phyloP scores from a whole-genome alignment of 2,888 invertebrate genomes.

The Cephalotes varians region DNA sequence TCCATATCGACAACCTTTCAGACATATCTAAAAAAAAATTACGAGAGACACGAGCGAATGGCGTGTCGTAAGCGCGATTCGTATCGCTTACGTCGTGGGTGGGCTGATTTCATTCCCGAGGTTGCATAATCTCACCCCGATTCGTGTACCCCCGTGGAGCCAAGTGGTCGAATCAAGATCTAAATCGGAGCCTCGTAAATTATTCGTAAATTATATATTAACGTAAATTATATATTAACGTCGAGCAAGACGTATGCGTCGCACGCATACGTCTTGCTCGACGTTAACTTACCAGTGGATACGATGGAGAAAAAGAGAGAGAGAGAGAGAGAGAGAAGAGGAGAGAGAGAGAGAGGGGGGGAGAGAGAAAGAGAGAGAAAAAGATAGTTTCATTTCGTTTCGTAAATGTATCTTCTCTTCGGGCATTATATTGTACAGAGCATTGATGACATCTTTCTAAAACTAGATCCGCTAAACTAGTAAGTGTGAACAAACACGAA shows the following conservation, averaged over 20 bases:
- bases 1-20: constrained; percentile 51
- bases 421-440: not conserved
- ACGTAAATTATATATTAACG: too few relatives aligned
- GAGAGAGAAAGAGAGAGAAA: too few relatives aligned
- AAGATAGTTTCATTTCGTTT: not conserved
- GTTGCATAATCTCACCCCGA: constrained; percentile 66
- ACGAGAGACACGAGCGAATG: constrained; percentile 72
- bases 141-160: constrained; percentile 57
- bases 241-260: too few relatives aligned
- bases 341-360: not conserved
- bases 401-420: constrained; percentile 4
- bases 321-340: not conserved
- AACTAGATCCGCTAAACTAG: not conserved
- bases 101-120: constrained; percentile 73
- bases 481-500: too few relatives aligned
- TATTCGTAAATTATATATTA: too few relatives aligned
- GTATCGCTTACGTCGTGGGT: constrained; percentile 60
- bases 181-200: constrained; percentile 79
- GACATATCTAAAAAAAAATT: constrained; percentile 65
- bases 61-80: constrained; percentile 78
- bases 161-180: constrained; percentile 72
- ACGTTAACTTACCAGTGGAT: constrained; percentile 25
- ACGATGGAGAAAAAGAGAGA: not conserved
- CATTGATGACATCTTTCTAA: not conserved
- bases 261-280: constrained; percentile 59